phyloP scores from a whole-genome alignment of 2,888 invertebrate genomes.

The Rhorus exstirpatorius region DNA sequence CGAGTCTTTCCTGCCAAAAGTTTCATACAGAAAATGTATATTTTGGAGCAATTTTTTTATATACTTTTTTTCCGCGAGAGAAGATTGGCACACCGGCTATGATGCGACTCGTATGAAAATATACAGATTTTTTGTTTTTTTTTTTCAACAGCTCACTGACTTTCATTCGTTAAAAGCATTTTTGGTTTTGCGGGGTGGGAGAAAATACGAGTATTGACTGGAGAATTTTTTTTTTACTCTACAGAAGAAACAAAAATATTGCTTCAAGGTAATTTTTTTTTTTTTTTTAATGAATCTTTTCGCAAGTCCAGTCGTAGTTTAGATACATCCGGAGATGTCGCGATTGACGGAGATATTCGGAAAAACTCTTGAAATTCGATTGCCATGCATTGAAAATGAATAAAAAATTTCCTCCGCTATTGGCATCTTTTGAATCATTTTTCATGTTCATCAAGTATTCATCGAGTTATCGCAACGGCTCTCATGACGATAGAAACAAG shows the following conservation, averaged over 20 bases:
- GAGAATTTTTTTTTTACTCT: slow-evolving; percentile 14
- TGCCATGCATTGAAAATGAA: slow-evolving; percentile 46
- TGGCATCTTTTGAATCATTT: slow-evolving; percentile 11
- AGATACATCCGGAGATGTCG: slow-evolving; percentile 17
- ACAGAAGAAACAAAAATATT: slow-evolving; percentile 33
- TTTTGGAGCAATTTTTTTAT: background rate
- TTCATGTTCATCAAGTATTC: too few relatives aligned
- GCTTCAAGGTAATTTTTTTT: slow-evolving; percentile 27
- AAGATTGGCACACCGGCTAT: slow-evolving; percentile 12
- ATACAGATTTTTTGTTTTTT: slow-evolving; percentile 11
- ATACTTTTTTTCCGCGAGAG: slow-evolving; percentile 3
- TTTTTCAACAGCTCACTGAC: slow-evolving; percentile 38
- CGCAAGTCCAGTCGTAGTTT: slow-evolving; percentile 31
- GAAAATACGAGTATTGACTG: slow-evolving; percentile 5
- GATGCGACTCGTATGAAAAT: slow-evolving; percentile 10
- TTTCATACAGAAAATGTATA: too few relatives aligned
- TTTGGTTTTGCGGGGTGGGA: slow-evolving; percentile 33
- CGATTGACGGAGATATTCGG: slow-evolving; percentile 43
- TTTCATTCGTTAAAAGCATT: slow-evolving; percentile 33
- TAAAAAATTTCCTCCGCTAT: background rate
- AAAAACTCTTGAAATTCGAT: slow-evolving; percentile 44
- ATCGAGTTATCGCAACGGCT: slow-evolving; percentile 48
- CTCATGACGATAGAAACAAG: slow-evolving; percentile 58
- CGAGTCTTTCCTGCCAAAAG: background rate
- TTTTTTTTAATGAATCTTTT: slow-evolving; percentile 10